Conservation (phyloP, 1,140 invertebrate genomes). For the Ridgeia piscesae region DNA sequence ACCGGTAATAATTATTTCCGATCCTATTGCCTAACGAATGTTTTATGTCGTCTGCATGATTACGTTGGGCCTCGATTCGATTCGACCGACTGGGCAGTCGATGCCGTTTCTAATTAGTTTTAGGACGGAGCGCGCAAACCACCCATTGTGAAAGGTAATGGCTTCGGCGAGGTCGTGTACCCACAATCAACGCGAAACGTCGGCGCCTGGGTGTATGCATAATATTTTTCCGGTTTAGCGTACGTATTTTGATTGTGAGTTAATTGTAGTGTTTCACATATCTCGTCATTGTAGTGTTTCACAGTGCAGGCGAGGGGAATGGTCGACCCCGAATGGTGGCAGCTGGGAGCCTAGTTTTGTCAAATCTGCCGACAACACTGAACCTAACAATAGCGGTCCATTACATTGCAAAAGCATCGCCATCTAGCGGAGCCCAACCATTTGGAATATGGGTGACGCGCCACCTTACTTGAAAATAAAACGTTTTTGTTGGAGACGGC, state of each 20-base stretch:
- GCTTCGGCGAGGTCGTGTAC: background rate
- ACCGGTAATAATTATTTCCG: slow-evolving; percentile 5
- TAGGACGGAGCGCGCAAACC: background rate
- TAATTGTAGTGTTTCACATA: background rate
- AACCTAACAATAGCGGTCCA: too few species aligned
- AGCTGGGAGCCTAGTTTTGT: too few species aligned
- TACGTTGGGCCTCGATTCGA: background rate
- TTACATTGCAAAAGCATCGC: too few species aligned
- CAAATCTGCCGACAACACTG: too few species aligned
- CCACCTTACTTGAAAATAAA: too few species aligned
- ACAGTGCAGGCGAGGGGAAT: too few species aligned
- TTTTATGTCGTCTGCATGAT: background rate
- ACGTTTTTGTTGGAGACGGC: too few species aligned
- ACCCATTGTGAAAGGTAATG: background rate
- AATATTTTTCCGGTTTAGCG: background rate
- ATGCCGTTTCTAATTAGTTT: background rate
- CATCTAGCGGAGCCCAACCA: too few species aligned
- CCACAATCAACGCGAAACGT: background rate
- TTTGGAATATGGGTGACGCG: too few species aligned
- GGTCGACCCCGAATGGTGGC: too few species aligned
- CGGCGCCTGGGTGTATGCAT: background rate
- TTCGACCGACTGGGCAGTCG: background rate
- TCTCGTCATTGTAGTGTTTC: too few species aligned
- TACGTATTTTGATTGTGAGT: background rate
- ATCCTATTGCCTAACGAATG: slow-evolving; percentile 5